Evolutionary conservation across 2,888 invertebrate species (phyloP).

Genomic region (Liopterus haemorrhoidalis): DNA sequence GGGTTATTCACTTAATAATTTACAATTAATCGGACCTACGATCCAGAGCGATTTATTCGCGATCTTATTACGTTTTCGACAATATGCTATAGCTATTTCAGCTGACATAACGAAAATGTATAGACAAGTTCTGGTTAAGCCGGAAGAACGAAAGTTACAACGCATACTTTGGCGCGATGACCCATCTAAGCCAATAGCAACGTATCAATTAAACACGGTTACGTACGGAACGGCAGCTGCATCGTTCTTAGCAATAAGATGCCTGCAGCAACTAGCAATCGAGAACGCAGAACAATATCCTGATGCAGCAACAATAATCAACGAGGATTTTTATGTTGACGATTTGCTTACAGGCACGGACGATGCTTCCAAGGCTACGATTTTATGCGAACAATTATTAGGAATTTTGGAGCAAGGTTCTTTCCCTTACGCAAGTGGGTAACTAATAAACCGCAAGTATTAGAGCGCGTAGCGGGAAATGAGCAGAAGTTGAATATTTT

Average conservation of each 20-base stretch:
- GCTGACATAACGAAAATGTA: slow-evolving; percentile 37
- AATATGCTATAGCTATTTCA: slow-evolving; percentile 27
- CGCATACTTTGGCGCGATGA: slow-evolving; percentile 14
- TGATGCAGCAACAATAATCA: slow-evolving; percentile 9
- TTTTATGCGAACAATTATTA: background rate
- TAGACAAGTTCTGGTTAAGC: slow-evolving; percentile 31
- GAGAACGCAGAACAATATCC: slow-evolving; percentile 12
- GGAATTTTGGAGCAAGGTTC: slow-evolving; percentile 6
- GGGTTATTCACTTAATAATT: slow-evolving; percentile 29
- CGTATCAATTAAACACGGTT: slow-evolving; percentile 20
- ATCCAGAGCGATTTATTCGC: slow-evolving; percentile 30
- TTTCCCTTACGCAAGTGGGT: slow-evolving; percentile 12
- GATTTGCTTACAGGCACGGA: slow-evolving; percentile 17
- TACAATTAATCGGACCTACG: slow-evolving; percentile 28
- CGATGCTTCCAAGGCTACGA: slow-evolving; percentile 3
- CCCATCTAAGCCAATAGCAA: background rate
- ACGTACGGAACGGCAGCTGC: slow-evolving; percentile 19
- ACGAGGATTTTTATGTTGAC: slow-evolving; percentile 22
- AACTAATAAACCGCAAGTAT: slow-evolving; percentile 6
- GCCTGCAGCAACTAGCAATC: no score
- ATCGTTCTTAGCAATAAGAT: no score
- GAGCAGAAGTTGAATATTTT: slow-evolving; percentile 12
- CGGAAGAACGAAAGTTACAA: no score
- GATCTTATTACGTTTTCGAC: slow-evolving; percentile 30
- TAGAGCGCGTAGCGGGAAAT: no score